These are phyloP conservation scores for Cetonia aurata DNA, from an alignment of 2,888 invertebrate genomes.

Conservation along the genomic window DNA sequence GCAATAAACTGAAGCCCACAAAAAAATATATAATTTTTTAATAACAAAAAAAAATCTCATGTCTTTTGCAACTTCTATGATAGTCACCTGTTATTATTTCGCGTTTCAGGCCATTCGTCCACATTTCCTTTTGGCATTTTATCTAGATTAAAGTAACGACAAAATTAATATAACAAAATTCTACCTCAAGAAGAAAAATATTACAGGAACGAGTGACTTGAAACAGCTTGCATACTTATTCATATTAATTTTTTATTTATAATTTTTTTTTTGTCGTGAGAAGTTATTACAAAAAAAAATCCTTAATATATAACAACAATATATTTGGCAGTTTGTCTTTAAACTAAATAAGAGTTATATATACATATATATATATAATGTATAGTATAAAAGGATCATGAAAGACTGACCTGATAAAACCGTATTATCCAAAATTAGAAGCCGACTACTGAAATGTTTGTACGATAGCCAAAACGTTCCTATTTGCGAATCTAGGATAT, in stretches of 20 bases:
- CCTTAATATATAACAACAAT: constrained; percentile 5
- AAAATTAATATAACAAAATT: no score
- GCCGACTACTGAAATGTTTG: constrained; percentile 6
- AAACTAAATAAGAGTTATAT: constrained; percentile 23
- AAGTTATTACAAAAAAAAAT: constrained; percentile 9
- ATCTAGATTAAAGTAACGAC: no score
- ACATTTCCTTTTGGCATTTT: no score
- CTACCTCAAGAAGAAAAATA: no score
- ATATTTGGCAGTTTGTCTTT: constrained; percentile 27
- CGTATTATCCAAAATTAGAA: constrained; percentile 30
- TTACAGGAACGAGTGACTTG: no score
- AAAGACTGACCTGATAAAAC: constrained; percentile 6
- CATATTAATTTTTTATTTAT: background rate
- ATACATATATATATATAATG: constrained; percentile 16
- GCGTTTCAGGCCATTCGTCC: no score
- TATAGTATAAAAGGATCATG: background rate
- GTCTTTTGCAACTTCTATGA: no score
- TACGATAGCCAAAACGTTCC: constrained; percentile 16
- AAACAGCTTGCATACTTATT: background rate
- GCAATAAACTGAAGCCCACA: no score
- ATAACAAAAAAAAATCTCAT: no score
- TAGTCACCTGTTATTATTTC: no score
- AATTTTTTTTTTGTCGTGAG: constrained; percentile 6
- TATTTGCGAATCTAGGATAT: no score
- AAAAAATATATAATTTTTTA: no score